Base-by-base conservation (phyloP, 2,888 invertebrate genomes). In the Scaptomyza cyrtandrae region DNA sequence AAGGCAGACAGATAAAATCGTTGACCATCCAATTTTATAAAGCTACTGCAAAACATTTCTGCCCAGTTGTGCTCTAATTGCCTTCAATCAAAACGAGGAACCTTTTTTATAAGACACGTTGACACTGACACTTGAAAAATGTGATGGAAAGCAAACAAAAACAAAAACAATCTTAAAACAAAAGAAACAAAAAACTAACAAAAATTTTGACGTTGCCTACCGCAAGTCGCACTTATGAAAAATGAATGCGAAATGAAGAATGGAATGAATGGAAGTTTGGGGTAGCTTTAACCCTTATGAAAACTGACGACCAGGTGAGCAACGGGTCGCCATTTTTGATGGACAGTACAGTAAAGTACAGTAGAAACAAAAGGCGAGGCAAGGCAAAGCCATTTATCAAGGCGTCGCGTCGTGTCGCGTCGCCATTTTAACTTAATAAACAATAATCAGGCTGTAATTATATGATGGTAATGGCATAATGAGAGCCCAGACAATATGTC, bases 381-480 rank as follows among this genome's bases (percentile, higher is more conserved):
- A 2, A 27, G 39, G 61, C 37, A 3, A 19, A 27, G 60, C 63
- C 78, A 78, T 83, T 86, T 78, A 83, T 86, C 83, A 86, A 75
- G 53, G 24, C 19, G 19, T 19, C 19, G 19, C 19, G 19, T 19
- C 19, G 57, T 64, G 58, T 19, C 49, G 50, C 48, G 61, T 49
- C 77, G 68, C 71, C 76, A 74, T 85, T 81, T 78, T 79, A 75
- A 79, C 79, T 86, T 85, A 81, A 85, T 84, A 86, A 85, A 84
- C 81, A 84, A 86, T 84, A 86, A 85, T 84, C 81, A 76, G 84
- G 69, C 86, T 75, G 79, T 86, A 85, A 85, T 86, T 85, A 85
- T 84, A 71, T 81, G 72, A 79, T 75, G 77, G 75, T 80, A 83
- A 82, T 74, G 76, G 74, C 71, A 83, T 79, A 84, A 83, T 75